These are phyloP conservation scores for Conistra vaccinii DNA, from an alignment of 2,888 invertebrate species.

Conservation along the genomic window DNA sequence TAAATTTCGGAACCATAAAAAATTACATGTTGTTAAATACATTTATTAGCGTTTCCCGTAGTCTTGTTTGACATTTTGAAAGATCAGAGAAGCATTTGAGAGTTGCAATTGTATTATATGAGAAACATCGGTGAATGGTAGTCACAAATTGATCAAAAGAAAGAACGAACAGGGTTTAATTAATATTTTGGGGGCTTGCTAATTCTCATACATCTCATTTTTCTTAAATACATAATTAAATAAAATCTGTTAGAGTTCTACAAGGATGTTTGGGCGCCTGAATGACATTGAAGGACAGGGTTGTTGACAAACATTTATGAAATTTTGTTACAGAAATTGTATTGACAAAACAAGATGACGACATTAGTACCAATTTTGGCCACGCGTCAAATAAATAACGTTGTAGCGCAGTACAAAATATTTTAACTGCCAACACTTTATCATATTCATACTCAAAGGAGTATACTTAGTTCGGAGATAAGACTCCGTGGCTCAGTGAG, in stretches of 20 bases:
- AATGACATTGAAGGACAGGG: neutral
- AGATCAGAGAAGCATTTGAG: too few species aligned
- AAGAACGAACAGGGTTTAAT: neutral
- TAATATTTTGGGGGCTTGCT: neutral
- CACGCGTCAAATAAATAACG: neutral
- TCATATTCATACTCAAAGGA: constrained; percentile 43
- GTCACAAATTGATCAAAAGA: neutral
- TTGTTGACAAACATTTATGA: neutral
- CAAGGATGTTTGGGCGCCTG: neutral
- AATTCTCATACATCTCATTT: neutral
- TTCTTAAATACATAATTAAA: neutral
- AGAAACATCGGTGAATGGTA: too few species aligned
- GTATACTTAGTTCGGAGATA: constrained; percentile 59
- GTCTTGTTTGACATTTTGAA: neutral
- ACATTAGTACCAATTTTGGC: neutral
- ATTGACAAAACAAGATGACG: neutral
- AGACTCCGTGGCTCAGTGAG: constrained; percentile 62
- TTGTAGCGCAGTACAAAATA: neutral
- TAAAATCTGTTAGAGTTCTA: neutral
- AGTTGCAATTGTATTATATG: too few species aligned
- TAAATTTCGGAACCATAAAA: neutral
- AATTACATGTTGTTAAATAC: neutral
- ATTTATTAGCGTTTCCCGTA: neutral
- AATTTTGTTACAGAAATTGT: neutral
- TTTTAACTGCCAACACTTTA: neutral